Evolutionary conservation across 2,113 vertebrate genomes (phyloP), one percentile per base, ranked within the genome.

Genomic region (Silurus asotus): DNA sequence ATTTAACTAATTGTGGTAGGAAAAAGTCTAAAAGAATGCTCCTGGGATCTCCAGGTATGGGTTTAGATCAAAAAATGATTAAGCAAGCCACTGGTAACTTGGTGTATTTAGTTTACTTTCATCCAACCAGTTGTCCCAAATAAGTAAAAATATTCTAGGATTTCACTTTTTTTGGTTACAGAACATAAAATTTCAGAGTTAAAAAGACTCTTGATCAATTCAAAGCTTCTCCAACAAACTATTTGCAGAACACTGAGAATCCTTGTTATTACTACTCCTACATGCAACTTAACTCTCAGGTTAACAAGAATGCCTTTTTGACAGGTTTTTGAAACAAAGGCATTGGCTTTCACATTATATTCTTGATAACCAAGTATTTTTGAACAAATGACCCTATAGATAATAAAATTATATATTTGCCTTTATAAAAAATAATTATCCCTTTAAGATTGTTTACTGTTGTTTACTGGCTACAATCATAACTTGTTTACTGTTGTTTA

Each of bases 391-490:
- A 56, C 28, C 58, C 59, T 51, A 55, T 5, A 2, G 62, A 70
- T 76, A 81, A 82, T 74, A 78, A 48, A 77, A 75, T 10, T 8
- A 51, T 15, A 87, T 78, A 79, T n/a, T 11, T 82, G 28, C 15
- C 81, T 48, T 72, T 72, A 72, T 85, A 49, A 37, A 67, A 67
- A 55, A 61, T 83, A 79, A 82, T 83, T 65, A 67, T 83, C n/a
- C n/a, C n/a, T n/a, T n/a, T n/a, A n/a, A n/a, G n/a, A n/a, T n/a
- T n/a, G n/a, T n/a, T n/a, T n/a, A n/a, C n/a, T n/a, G n/a, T n/a
- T n/a, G n/a, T n/a, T n/a, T n/a, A n/a, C n/a, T n/a, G n/a, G n/a
- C n/a, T n/a, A n/a, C n/a, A n/a, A n/a, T n/a, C n/a, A n/a, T n/a
- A n/a, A n/a, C n/a, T n/a, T n/a, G n/a, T n/a, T n/a, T n/a, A n/a